Evolutionary conservation across 2,888 invertebrate species (phyloP).

Genomic region (Cheilosia scutellata): DNA sequence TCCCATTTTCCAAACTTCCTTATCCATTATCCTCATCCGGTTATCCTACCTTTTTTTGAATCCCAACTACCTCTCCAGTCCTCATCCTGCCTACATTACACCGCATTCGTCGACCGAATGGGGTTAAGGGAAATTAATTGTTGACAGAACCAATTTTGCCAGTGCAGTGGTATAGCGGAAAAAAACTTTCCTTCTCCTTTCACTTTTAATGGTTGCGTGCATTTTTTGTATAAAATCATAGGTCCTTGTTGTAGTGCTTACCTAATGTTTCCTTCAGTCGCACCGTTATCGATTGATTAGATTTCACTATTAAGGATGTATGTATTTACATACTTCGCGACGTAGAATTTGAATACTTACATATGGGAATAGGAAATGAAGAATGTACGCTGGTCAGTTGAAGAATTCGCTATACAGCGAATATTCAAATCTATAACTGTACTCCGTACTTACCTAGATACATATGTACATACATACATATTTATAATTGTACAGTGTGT

Average conservation of each 20-base stretch:
- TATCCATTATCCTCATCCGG: too few relatives aligned
- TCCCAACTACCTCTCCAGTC: too few relatives aligned
- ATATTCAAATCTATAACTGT: too few relatives aligned
- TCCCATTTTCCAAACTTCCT: too few relatives aligned
- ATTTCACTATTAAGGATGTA: constrained; percentile 1
- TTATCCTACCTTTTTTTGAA: too few relatives aligned
- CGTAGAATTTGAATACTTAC: neutral
- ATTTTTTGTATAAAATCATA: neutral
- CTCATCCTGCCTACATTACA: too few relatives aligned
- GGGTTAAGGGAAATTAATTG: constrained; percentile 14
- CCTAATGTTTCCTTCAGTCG: neutral
- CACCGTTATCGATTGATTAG: constrained; percentile 3
- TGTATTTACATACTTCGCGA: too few relatives aligned
- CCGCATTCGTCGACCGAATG: neutral
- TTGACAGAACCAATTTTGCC: constrained; percentile 1
- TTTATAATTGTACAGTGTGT: too few relatives aligned
- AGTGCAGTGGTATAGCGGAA: neutral
- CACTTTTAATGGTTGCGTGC: constrained; percentile 5
- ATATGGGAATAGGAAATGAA: neutral
- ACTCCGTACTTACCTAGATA: too few relatives aligned
- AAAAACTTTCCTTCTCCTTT: neutral
- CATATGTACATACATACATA: too few relatives aligned
- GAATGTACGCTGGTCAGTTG: too few relatives aligned
- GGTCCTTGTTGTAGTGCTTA: neutral
- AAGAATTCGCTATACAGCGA: too few relatives aligned